Conservation (phyloP, 2,797 vertebrate species). For the Myotis planiceps region DNA sequence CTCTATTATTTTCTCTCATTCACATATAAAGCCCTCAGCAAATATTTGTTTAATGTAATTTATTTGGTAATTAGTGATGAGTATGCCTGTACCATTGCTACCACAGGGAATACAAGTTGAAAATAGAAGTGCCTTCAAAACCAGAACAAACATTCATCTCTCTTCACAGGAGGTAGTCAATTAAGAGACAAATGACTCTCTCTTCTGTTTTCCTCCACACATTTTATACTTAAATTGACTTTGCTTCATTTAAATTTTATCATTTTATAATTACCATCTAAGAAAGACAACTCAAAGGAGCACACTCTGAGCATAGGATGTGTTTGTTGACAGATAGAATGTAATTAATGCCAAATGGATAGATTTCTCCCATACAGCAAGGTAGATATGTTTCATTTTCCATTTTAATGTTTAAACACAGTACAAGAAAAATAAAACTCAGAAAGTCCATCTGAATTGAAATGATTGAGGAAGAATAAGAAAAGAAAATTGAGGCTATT, state of each 20-base stretch:
- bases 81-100: not conserved
- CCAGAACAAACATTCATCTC: not conserved
- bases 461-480: conserved; percentile 26
- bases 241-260: conserved; percentile 46
- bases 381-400: not conserved
- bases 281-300: not conserved
- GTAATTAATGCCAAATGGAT: conserved; percentile 45
- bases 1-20: not conserved
- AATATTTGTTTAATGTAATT: conserved; percentile 53
- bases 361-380: not conserved
- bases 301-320: not conserved
- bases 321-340: conserved; percentile 23
- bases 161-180: not conserved
- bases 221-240: not conserved
- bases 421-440: conserved; percentile 8
- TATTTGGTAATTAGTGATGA: conserved; percentile 14
- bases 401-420: not conserved
- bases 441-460: not conserved
- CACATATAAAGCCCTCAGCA: not conserved
- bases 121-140: not conserved
- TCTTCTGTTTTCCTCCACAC: not conserved
- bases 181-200: not conserved
- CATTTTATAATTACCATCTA: conserved; percentile 50
- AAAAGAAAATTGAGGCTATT: not conserved
- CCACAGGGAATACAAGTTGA: not conserved